Base-by-base conservation (phyloP, 2,797 vertebrate genomes). In the Coregonus sp. region DNA sequence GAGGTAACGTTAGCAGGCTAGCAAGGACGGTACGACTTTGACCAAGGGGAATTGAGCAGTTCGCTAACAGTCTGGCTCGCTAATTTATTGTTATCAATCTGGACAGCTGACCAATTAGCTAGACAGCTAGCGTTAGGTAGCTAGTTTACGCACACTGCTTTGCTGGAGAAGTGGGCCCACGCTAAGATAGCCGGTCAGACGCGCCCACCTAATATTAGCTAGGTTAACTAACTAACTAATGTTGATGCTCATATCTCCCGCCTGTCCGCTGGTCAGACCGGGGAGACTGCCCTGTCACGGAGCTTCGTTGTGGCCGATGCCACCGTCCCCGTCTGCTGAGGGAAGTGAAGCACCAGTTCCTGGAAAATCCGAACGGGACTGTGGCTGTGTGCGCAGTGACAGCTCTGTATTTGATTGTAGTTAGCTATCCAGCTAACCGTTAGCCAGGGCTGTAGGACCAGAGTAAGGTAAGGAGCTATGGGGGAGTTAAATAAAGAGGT, bases 401-500 rank as follows among this genome's bases (percentile, higher is more conserved):
- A 71, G 70, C 54, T 47, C 66, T 76, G 77, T 63, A 59, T 63
- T 29, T 63, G 59, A 63, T 9, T 63, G 59, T 63, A 25, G 59
- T 63, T 12, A 25, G 20, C 6, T 63, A 63, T 9, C 59, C 59
- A 63, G 59, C n/a, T 25, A 63, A 63, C 25, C 25, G 2, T n/a
- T 25, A 29, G 20, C 25, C 59, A 25, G 59, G 9, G 59, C 20
- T 63, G 59, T 63, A 25, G 25, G 25, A 25, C 14, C 80, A 74
- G 71, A 70, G 56, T 77, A 72, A 59, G 51, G 31, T 40, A 40
- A 9, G 2, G 50, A 65, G 78, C 74, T 77, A 98, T 98, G 97
- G 95, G 95, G 52, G 97, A 97, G 81, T 86, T 95, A 81, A 95
- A 94, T 82, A 95, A 96, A 92, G 97, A 99, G 80, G 92, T 99